These are phyloP conservation scores for Ericerus pela DNA, from an alignment of 1,140 invertebrate species.

Conservation along the genomic window DNA sequence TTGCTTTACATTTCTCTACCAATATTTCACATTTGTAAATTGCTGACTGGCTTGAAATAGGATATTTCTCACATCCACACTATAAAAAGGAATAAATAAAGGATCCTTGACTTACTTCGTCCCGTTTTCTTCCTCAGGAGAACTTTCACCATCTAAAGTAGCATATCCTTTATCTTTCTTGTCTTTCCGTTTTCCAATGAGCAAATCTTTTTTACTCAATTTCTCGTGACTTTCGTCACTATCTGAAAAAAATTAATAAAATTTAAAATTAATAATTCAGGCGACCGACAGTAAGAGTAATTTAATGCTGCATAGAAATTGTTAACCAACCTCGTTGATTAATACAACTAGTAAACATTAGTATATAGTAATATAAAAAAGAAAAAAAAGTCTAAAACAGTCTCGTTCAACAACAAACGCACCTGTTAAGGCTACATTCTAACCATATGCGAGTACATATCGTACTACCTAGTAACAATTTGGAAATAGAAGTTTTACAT, in stretches of 20 bases:
- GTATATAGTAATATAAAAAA: slow-evolving; percentile 3
- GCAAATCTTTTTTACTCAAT: slow-evolving; percentile 54
- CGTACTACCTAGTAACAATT: too few relatives aligned
- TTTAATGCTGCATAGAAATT: neutral
- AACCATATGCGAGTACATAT: too few relatives aligned
- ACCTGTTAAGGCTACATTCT: neutral
- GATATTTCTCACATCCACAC: neutral
- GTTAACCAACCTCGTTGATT: neutral
- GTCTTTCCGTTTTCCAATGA: slow-evolving; percentile 54
- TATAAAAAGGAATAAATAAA: neutral
- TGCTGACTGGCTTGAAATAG: too few relatives aligned
- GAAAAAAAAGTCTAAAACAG: slow-evolving; percentile 10
- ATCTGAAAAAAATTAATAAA: slow-evolving; percentile 35
- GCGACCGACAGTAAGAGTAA: neutral
- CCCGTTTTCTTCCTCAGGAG: slow-evolving; percentile 72
- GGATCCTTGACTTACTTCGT: slow-evolving; percentile 51
- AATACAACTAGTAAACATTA: neutral
- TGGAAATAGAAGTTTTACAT: too few relatives aligned
- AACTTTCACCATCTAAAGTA: slow-evolving; percentile 81
- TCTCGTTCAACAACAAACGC: neutral
- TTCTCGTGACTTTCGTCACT: slow-evolving; percentile 62
- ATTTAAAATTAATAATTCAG: neutral
- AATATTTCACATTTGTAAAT: neutral
- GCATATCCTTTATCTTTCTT: slow-evolving; percentile 79
- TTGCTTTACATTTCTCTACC: neutral